Percentiles rank a stretch among this genome's conserved stretches.
phyloP scores from a whole-genome alignment of 2,888 invertebrate genomes.

The Pristionchus fissidentatus region DNA sequence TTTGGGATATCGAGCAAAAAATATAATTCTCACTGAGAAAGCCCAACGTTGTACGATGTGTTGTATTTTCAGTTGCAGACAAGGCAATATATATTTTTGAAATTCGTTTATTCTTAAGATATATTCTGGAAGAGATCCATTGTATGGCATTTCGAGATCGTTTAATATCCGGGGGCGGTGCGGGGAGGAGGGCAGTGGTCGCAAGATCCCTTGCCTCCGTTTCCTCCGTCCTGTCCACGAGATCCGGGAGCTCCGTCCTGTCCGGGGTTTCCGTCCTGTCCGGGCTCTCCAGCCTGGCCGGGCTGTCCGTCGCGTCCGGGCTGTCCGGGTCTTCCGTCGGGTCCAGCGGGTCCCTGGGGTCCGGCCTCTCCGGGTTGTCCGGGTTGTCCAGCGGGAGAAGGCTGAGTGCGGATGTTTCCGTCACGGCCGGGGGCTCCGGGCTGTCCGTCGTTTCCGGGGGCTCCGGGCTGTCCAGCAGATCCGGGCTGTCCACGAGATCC shows the following conservation, averaged over 20 bases:
- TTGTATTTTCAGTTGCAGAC: no score
- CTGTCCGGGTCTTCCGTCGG: constrained; percentile 43
- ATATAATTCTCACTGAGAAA: no score
- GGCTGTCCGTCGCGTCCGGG: constrained; percentile 46
- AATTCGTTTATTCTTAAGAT: no score
- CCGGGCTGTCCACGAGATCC: constrained; percentile 35
- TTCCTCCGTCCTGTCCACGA: constrained; percentile 43
- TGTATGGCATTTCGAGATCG: background rate
- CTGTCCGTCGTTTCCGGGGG: constrained; percentile 45
- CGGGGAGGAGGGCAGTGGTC: constrained; percentile 49
- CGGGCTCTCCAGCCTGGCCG: constrained; percentile 43
- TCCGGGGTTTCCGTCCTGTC: constrained; percentile 41
- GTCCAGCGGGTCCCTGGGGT: constrained; percentile 48
- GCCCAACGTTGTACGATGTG: no score
- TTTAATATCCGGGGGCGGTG: constrained; percentile 47
- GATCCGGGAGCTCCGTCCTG: constrained; percentile 34
- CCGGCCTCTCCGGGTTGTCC: constrained; percentile 41
- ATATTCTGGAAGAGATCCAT: background rate
- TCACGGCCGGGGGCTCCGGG: constrained; percentile 43
- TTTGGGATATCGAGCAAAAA: no score
- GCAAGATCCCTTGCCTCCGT: constrained; percentile 49
- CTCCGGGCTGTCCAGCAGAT: constrained; percentile 46
- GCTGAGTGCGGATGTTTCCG: constrained; percentile 34
- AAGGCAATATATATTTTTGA: no score
- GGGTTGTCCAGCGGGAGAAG: constrained; percentile 39